Conservation (phyloP, 2,797 vertebrate species). For the Eulemur coronatus region DNA sequence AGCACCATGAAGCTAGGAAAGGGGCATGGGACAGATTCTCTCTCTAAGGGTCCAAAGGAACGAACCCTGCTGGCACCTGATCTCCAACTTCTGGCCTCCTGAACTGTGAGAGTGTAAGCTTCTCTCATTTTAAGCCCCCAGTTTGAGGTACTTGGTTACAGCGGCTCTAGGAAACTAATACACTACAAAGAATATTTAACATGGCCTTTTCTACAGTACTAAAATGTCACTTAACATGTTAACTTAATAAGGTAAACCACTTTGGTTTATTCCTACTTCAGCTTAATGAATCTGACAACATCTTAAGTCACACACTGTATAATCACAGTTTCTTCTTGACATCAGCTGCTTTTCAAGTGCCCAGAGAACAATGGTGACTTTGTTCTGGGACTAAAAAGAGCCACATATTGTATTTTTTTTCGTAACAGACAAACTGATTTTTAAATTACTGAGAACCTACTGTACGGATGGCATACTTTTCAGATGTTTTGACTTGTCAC, state of each 20-base stretch:
- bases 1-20: not conserved
- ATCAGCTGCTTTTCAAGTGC: not conserved
- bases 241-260: not conserved
- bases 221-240: not conserved
- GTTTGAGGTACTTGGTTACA: not conserved
- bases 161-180: not conserved
- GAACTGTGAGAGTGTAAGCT: not conserved
- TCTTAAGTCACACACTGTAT: not conserved
- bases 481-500: not conserved
- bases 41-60: not conserved
- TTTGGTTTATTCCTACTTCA: not conserved
- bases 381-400: not conserved
- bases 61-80: not conserved
- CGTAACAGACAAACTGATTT: slow-evolving; percentile 42
- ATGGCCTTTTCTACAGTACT: not conserved
- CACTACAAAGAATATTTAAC: not conserved
- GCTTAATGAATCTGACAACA: not conserved
- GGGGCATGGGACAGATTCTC: not conserved
- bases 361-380: not conserved
- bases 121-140: not conserved
- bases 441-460: not conserved
- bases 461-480: not conserved
- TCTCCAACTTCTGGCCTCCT: not conserved
- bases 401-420: not conserved
- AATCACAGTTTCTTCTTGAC: not conserved